Evolutionary conservation across 2,888 invertebrate genomes (phyloP).

Genomic region (Dasypolia templi): DNA sequence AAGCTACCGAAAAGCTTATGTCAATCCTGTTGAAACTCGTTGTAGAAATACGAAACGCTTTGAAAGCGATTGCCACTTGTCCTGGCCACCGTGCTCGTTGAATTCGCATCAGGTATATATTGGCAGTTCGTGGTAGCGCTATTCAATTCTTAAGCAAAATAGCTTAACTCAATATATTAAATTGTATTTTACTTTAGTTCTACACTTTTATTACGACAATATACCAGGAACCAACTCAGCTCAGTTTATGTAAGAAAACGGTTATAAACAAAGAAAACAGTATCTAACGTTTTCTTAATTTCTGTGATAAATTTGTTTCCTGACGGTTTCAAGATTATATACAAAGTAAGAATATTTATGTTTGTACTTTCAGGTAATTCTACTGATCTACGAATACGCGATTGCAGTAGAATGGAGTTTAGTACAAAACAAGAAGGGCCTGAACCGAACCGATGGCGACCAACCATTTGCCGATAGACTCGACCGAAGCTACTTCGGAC

Average conservation of each 20-base stretch:
- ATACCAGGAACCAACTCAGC: not conserved
- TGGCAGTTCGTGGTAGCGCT: not conserved
- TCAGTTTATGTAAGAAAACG: not conserved
- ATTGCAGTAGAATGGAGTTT: conserved; percentile 87
- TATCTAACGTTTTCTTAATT: not conserved
- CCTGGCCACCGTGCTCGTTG: too few species aligned
- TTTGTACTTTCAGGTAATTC: conserved; percentile 85
- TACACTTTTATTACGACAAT: not conserved
- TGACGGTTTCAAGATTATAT: not conserved
- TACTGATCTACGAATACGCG: conserved; percentile 88
- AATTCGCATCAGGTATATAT: not conserved
- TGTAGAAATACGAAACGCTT: not conserved
- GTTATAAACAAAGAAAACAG: not conserved
- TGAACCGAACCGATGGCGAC: conserved; percentile 69
- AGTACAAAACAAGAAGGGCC: conserved; percentile 80
- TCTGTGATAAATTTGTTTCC: conserved; percentile 11
- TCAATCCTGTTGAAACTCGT: not conserved
- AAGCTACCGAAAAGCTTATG: not conserved
- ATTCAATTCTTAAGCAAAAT: not conserved
- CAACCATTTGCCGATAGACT: conserved; percentile 84
- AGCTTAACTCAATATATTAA: not conserved
- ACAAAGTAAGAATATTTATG: conserved; percentile 4
- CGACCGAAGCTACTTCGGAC: conserved; percentile 83
- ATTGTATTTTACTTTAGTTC: not conserved
- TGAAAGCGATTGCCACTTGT: not conserved